Evolutionary conservation across 2,113 vertebrate genomes (phyloP).

Genomic region (Peromyscus leucopus): DNA sequence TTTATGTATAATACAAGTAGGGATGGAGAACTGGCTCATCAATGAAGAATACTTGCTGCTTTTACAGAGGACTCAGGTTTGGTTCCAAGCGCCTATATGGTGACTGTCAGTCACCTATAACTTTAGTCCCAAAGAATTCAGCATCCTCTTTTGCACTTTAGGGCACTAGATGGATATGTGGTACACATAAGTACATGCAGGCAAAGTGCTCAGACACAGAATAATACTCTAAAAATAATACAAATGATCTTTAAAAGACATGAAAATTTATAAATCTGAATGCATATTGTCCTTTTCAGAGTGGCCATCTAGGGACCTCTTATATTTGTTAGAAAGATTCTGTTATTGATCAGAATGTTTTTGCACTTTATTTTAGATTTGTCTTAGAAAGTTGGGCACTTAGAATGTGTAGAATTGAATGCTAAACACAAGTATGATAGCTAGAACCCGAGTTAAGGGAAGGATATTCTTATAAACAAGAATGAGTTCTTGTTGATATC

Average conservation of each 20-base stretch:
- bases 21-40: background rate
- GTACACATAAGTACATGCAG: background rate
- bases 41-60: background rate
- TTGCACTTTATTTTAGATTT: background rate
- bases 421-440: background rate
- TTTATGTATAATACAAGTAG: background rate
- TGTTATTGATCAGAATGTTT: background rate
- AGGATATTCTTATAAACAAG: background rate
- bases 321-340: background rate
- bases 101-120: background rate
- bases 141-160: background rate
- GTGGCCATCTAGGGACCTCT: background rate
- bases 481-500: background rate
- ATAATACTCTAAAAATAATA: background rate
- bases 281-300: background rate
- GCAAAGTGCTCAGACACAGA: background rate
- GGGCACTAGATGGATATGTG: background rate
- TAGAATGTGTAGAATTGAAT: slow-evolving; percentile 3
- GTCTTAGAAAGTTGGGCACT: background rate
- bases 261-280: slow-evolving; percentile 16
- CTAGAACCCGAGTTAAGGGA: background rate
- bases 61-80: background rate
- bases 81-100: background rate
- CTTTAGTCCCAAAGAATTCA: background rate
- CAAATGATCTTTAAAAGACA: background rate